These are phyloP conservation scores for Tachyglossus aculeatus DNA, from an alignment of 2,797 vertebrate species.

Conservation along the genomic window DNA sequence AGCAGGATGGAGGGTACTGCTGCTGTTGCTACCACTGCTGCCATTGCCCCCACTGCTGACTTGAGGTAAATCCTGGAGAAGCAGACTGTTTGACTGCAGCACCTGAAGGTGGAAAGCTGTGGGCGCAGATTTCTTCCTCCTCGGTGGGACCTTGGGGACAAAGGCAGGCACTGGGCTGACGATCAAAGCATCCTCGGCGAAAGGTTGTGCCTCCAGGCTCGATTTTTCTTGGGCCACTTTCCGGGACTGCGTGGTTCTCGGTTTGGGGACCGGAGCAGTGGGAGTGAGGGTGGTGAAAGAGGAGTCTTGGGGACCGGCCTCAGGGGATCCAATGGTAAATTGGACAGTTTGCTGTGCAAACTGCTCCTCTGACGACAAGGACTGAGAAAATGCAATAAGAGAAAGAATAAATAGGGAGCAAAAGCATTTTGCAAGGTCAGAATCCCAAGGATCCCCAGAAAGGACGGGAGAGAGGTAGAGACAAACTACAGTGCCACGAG, in stretches of 20 bases:
- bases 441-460: background rate
- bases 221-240: slow-evolving; percentile 52
- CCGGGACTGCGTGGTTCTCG: slow-evolving; percentile 67
- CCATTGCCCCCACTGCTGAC: background rate
- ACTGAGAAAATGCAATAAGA: slow-evolving; percentile 41
- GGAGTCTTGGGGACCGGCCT: slow-evolving; percentile 39
- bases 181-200: fast-evolving
- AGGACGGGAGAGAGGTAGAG: background rate
- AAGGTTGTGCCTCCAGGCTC: background rate
- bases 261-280: slow-evolving; percentile 73
- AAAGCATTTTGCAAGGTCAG: background rate
- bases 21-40: slow-evolving; percentile 36
- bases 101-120: slow-evolving; percentile 75
- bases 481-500: background rate
- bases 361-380: slow-evolving; percentile 44
- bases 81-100: slow-evolving; percentile 56
- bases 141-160: slow-evolving; percentile 73
- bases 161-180: background rate
- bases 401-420: slow-evolving; percentile 1
- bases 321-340: slow-evolving; percentile 51
- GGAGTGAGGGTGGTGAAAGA: slow-evolving; percentile 25
- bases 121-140: slow-evolving; percentile 79
- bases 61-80: slow-evolving; percentile 43
- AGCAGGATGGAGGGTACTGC: background rate
- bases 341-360: slow-evolving; percentile 7